Evolutionary conservation across 2,888 invertebrate species (phyloP), one percentile per base, ranked within the genome.

Genomic region (Linyphia triangularis): DNA sequence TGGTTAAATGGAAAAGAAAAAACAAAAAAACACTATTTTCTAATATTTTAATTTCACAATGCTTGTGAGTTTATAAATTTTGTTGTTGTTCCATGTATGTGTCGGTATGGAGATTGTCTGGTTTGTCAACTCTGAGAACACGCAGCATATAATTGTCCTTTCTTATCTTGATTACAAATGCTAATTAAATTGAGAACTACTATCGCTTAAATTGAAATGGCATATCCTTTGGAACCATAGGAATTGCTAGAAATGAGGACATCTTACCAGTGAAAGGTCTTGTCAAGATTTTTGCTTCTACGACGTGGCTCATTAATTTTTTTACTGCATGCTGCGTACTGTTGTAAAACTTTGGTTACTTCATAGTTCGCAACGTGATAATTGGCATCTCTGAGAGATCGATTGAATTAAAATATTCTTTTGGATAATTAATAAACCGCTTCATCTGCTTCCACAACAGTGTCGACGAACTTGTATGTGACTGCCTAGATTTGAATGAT

Each of bases 111-210:
- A 81, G 51, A 79, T 67, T 28, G 1, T 57, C 33, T 69, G 16
- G 28, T 72, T 16, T 72, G 9, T 2, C 28, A 13, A 57, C 70
- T 37, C 33, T 33, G n/a, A 61, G 24, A 82, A 33, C 30, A 81
- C 0, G 89, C 91, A 0, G 92, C 91, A 88, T 91, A 91, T 10
- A 91, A 88, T 73, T 92, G 92, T 1, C 91, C 91, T 88, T 91
- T 65, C 90, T 82, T 65, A 91, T 89, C 26, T 89, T 89, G 67
- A 91, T 86, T 51, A 86, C 83, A 90, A 90, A 90, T 7, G 79
- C 83, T 16, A 90, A 30, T 79, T 40, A n/a, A 13, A 91, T 69
- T 40, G 91, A 88, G 59, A 91, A 91, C 78, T 91, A 86, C 9
- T 88, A 51, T 19, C 91, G 89, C 65, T 90, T 89, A 61, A 90